Conservation (phyloP, 2,797 vertebrate genomes). For the Cossypha heuglini region DNA sequence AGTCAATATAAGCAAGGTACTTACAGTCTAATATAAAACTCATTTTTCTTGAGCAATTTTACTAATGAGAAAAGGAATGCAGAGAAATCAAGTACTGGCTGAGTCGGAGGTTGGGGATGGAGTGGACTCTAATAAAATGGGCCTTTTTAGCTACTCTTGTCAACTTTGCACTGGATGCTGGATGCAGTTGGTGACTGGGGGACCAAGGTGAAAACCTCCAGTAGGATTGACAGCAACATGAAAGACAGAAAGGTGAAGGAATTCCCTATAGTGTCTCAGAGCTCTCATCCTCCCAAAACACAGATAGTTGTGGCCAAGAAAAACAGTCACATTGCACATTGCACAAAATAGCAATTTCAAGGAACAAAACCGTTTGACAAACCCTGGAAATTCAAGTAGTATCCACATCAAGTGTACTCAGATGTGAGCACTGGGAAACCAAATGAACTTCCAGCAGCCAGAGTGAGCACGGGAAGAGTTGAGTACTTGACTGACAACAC, state of each 20-base stretch:
- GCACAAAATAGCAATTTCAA: background rate
- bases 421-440: background rate
- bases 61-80: background rate
- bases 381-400: background rate
- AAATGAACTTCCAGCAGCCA: background rate
- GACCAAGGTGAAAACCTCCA: background rate
- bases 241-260: background rate
- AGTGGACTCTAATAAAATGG: background rate
- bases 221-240: background rate
- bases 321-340: background rate
- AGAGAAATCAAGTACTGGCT: background rate
- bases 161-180: background rate
- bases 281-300: background rate
- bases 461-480: background rate
- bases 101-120: background rate
- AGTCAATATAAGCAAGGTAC: background rate
- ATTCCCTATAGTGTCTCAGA: background rate
- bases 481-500: background rate
- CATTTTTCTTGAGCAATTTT: background rate
- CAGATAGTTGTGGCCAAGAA: background rate
- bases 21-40: background rate
- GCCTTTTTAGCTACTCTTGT: background rate
- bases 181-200: accelerated
- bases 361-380: background rate
- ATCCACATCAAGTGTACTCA: background rate